phyloP scores from a whole-genome alignment of 2,113 vertebrate genomes.

The Notechis scutatus region DNA sequence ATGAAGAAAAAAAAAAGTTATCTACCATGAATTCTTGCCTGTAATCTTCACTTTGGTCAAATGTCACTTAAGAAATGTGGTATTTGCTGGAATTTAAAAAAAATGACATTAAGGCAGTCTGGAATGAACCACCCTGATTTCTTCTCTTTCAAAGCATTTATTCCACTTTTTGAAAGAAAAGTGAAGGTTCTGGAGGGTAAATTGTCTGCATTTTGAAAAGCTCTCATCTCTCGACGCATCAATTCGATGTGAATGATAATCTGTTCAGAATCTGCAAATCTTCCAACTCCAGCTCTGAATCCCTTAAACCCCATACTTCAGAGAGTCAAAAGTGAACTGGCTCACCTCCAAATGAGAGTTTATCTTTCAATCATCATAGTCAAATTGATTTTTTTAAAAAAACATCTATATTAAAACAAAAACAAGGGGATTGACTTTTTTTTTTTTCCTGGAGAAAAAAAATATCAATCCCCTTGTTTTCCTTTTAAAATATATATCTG shows the following conservation, averaged over 20 bases:
- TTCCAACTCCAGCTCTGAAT: not conserved
- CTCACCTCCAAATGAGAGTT: not conserved
- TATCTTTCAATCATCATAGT: not conserved
- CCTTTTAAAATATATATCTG: not conserved
- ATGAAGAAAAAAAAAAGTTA: not conserved
- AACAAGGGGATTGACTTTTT: not conserved
- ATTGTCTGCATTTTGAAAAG: not conserved
- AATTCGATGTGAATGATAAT: not conserved
- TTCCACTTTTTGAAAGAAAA: not conserved
- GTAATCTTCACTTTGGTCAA: conserved; percentile 3
- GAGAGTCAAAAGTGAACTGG: not conserved
- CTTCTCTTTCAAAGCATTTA: conserved; percentile 21
- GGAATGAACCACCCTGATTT: conserved; percentile 58
- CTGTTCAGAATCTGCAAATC: not conserved
- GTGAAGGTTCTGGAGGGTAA: conserved; percentile 26
- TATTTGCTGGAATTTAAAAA: conserved; percentile 20
- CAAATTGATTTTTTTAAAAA: not conserved
- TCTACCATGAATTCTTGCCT: not conserved
- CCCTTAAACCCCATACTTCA: not conserved
- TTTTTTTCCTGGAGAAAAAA: rapidly evolving
- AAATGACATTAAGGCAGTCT: conserved; percentile 30
- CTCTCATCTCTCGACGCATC: not conserved
- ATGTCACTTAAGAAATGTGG: conserved; percentile 40
- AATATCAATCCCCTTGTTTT: not conserved
- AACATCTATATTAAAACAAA: not conserved